These are phyloP conservation scores for Drosophila imparisetae DNA, from an alignment of 2,888 invertebrate genomes.

Conservation along the genomic window DNA sequence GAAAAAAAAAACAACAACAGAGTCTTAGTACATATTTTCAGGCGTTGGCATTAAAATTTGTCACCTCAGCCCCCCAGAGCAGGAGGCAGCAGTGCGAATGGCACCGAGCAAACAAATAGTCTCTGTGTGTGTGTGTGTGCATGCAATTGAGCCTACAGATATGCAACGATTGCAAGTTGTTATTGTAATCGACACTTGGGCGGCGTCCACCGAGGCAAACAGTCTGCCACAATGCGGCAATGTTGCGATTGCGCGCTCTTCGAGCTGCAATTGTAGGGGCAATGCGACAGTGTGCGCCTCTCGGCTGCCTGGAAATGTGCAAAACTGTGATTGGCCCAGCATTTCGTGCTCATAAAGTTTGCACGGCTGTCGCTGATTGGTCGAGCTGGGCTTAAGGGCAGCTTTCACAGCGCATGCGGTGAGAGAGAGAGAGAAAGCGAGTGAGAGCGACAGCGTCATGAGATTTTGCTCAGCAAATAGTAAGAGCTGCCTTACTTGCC, in stretches of 20 bases:
- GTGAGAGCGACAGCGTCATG: conserved; percentile 39
- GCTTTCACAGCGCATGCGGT: conserved; percentile 71
- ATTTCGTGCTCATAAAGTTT: conserved; percentile 69
- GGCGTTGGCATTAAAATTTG: conserved; percentile 79
- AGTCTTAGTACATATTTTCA: conserved; percentile 73
- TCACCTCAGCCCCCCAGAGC: conserved; percentile 65
- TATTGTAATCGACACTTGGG: conserved; percentile 81
- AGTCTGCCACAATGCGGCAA: conserved; percentile 35
- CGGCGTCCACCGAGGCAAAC: conserved; percentile 79
- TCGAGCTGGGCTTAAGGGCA: conserved; percentile 67
- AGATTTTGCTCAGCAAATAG: conserved; percentile 76
- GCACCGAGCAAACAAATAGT: conserved; percentile 67
- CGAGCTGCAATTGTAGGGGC: conserved; percentile 57
- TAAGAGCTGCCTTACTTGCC: conserved; percentile 55
- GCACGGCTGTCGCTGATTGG: conserved; percentile 74
- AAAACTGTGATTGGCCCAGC: conserved; percentile 65
- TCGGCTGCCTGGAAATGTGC: conserved; percentile 65
- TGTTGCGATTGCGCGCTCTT: conserved; percentile 66
- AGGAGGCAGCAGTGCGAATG: conserved; percentile 52
- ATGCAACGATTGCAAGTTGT: conserved; percentile 67
- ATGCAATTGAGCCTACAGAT: conserved; percentile 76
- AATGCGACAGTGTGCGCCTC: conserved; percentile 28
- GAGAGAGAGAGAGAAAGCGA: conserved; percentile 48
- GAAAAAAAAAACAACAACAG: conserved; percentile 49
- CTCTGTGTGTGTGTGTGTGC: conserved; percentile 39